Base-by-base conservation (phyloP, 2,113 vertebrate genomes). In the Dinomys branickii region DNA sequence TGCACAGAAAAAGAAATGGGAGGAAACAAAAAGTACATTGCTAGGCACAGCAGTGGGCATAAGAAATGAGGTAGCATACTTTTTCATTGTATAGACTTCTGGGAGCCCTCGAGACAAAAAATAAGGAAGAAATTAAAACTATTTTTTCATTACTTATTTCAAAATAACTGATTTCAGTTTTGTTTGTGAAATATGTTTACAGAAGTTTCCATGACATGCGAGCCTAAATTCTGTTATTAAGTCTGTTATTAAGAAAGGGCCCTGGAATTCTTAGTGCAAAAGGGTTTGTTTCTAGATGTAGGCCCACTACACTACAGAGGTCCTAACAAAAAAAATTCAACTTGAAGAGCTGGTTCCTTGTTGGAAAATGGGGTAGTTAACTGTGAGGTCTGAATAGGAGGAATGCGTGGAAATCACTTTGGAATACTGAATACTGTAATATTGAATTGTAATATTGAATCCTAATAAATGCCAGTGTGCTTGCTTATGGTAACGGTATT, bases 71-170 rank as follows among this genome's bases (percentile, higher is more conserved):
- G 12, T 71, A 30, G 20, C 44, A 89, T 71, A 22, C 7, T 82
- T 94, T 91, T 78, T 81, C 22, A 73, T 91, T 94, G 56, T 81
- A 65, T 56, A 17, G 58, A 73, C 71, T 87, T 91, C 50, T 67
- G 7, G 91, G 61, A 86, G 38, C 20, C 61, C 83, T 82, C 59
- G 52, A 67, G 91, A 73, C 67, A 82, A 54, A 85, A 92, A 93
- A 84, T 16, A 85, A 47, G 65, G 30, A 26, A 91, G 63, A 67
- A 61, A 71, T n/a, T 65, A 84, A 97, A 71, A 35, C 28, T 87
- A 30, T 73, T 94, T 94, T 94, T n/a, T n/a, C 50, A 75, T 63
- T 7, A 28, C 17, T 77, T 96, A 41, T 82, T 89, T 83, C 91
- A 91, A 92, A 89, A 86, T 52, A 50, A 59, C 28, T 44, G 3